Percentiles rank a stretch among this genome's conserved stretches.
phyloP scores from a whole-genome alignment of 2,888 invertebrate genomes.

The Polydesmus complanatus region DNA sequence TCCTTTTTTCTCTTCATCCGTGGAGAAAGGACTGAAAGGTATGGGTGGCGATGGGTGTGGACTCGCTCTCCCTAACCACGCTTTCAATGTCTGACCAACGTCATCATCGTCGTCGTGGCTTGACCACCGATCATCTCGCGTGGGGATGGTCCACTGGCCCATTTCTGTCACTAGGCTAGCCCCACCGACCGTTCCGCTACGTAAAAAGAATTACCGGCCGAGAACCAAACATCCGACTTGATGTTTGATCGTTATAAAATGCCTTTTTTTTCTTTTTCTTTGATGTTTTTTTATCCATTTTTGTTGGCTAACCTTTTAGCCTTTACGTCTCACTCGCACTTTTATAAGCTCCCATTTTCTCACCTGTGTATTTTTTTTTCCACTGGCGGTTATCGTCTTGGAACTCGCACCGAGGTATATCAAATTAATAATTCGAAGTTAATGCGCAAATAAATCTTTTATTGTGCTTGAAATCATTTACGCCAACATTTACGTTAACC shows the following conservation, averaged over 20 bases:
- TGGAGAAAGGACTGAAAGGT: no score
- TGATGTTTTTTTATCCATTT: background rate
- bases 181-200: background rate
- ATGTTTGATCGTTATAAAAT: background rate
- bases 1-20: no score
- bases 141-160: background rate
- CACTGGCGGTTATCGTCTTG: background rate
- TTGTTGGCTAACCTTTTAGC: background rate
- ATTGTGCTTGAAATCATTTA: no score
- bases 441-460: no score
- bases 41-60: background rate
- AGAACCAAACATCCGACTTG: background rate
- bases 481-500: no score
- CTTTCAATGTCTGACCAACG: background rate
- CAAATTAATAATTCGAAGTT: no score
- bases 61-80: background rate
- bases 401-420: background rate
- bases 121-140: background rate
- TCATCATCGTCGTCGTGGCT: background rate
- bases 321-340: background rate
- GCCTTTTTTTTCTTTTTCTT: background rate
- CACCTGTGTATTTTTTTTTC: no score
- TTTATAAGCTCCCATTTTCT: no score
- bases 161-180: background rate
- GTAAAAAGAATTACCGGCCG: background rate